Conservation (phyloP, 2,888 invertebrate genomes). For the Coleophora deauratella region DNA sequence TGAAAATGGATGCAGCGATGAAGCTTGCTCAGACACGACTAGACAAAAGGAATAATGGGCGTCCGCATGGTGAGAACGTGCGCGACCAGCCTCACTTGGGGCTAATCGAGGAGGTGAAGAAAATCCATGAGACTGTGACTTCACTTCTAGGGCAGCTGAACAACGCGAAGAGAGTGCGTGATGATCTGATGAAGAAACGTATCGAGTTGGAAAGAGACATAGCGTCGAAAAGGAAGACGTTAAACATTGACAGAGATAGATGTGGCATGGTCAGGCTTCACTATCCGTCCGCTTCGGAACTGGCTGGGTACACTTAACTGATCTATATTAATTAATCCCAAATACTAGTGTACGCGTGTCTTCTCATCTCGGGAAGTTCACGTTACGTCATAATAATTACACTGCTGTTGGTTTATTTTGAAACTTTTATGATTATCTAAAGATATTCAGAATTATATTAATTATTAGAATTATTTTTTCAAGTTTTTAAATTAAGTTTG, state of each 20-base stretch:
- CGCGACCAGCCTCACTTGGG: slow-evolving; percentile 86
- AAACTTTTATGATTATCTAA: too few relatives aligned
- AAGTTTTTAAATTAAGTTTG: too few relatives aligned
- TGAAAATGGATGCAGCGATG: slow-evolving; percentile 86
- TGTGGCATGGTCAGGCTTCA: slow-evolving; percentile 78
- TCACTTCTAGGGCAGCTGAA: slow-evolving; percentile 77
- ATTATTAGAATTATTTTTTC: too few relatives aligned
- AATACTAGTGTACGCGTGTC: too few relatives aligned
- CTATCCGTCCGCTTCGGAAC: slow-evolving; percentile 79
- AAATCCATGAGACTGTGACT: slow-evolving; percentile 79
- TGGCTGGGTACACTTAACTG: slow-evolving; percentile 66
- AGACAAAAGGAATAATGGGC: slow-evolving; percentile 79
- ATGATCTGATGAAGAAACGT: slow-evolving; percentile 72
- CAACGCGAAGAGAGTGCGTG: slow-evolving; percentile 75
- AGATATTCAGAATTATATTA: too few relatives aligned
- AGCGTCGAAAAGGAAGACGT: slow-evolving; percentile 79
- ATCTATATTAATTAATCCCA: too few relatives aligned
- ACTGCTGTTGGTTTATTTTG: too few relatives aligned
- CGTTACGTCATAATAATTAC: too few relatives aligned
- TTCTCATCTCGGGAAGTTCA: too few relatives aligned
- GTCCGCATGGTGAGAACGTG: slow-evolving; percentile 89
- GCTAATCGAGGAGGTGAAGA: slow-evolving; percentile 82
- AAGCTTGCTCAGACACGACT: slow-evolving; percentile 92
- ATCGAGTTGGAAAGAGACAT: slow-evolving; percentile 78
- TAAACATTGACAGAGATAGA: slow-evolving; percentile 80